Evolutionary conservation across 1,140 invertebrate species (phyloP).

Genomic region (Mycetomoellerius zeteki): DNA sequence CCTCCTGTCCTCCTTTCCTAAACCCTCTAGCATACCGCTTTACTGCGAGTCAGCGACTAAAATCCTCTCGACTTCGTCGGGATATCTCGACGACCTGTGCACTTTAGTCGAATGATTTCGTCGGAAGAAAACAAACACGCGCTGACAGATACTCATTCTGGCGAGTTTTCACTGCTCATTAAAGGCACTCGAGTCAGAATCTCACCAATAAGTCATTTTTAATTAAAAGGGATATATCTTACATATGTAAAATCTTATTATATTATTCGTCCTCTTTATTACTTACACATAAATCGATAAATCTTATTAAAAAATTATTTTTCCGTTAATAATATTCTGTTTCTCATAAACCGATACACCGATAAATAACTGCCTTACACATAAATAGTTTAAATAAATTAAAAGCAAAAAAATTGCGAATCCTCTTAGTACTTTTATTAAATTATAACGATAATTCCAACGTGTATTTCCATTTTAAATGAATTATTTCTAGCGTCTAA

Average conservation of each 20-base stretch:
- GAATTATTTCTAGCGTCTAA: neutral
- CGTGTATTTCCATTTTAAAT: neutral
- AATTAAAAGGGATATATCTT: neutral
- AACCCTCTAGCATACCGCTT: neutral
- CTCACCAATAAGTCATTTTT: constrained; percentile 20
- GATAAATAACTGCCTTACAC: neutral
- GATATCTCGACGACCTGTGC: constrained; percentile 60
- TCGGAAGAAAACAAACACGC: constrained; percentile 52
- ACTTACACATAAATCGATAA: neutral
- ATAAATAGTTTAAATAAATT: neutral
- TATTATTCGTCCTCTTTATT: neutral
- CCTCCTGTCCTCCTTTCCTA: neutral
- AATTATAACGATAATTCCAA: neutral
- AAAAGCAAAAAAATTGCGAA: neutral
- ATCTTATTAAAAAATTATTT: neutral
- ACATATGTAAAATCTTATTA: neutral
- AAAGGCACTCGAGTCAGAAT: constrained; percentile 25
- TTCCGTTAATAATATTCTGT: neutral
- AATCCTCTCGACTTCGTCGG: constrained; percentile 55
- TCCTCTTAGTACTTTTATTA: neutral
- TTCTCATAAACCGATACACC: neutral
- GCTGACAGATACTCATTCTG: constrained; percentile 47
- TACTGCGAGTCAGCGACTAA: constrained; percentile 45
- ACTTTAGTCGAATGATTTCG: constrained; percentile 57
- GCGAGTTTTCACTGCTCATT: constrained; percentile 12